Base-by-base conservation (phyloP, 2,113 vertebrate species). In the Panurus biarmicus region DNA sequence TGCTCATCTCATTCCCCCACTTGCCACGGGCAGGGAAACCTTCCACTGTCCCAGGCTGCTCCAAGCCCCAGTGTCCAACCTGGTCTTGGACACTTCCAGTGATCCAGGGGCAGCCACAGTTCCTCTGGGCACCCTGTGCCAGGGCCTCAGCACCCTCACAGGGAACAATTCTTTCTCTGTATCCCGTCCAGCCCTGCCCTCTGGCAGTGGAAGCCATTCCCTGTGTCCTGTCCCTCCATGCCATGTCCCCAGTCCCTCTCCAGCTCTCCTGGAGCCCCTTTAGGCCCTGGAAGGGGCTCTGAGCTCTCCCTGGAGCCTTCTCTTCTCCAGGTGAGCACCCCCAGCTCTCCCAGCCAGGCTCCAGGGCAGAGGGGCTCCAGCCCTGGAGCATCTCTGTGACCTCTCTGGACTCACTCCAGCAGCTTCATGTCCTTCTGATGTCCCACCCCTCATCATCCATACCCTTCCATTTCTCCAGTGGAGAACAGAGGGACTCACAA, bases 61-160 rank as follows among this genome's bases (percentile, higher is more conserved):
- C 53, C 69, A 5, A 58, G 8, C 7, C 22, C 44, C 0, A n/a
- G n/a, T n/a, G 0, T n/a, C 33, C 67, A 73, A 0, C 23, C 45
- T 47, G 69, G 16, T 28, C 53, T 45, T 44, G 51, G 31, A 0
- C 18, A 21, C 19, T 80, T 0, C 44, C 76, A 73, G 76, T 69
- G 61, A 60, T 81, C 40, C 40, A 54, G 76, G 19, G 69, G 38
- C 69, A 81, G 28, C 45, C 69, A 5, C 69, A 74, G 69, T 61
- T 74, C 1, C 76, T 67, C 53, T 80, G 85, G 26, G 26, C 20
- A 44, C 38, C 56, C 58, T 73, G 60, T 20, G 51, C 60, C 60
- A 73, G 51, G 12, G 26, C 33, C 15, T 57, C 0, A 0, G 14
- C 42, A 18, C 14, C 25, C 21, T 64, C 14, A 0, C 48, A 64